Evolutionary conservation across 2,797 vertebrate genomes (phyloP).

Genomic region (Schizopygopsis pylzovi): DNA sequence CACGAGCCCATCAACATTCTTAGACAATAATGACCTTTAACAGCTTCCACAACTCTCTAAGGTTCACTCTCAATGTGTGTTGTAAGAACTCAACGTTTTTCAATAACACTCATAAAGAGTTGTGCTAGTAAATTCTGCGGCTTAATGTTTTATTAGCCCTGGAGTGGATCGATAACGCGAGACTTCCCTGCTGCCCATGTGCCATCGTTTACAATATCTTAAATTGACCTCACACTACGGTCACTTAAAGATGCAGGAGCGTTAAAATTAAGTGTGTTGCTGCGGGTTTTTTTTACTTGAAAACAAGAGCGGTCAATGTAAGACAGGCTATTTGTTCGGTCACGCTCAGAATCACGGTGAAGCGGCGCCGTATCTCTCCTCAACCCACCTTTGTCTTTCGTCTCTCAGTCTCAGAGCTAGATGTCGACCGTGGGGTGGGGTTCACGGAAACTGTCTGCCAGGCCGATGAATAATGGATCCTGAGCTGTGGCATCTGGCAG

Average conservation of each 20-base stretch:
- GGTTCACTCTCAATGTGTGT: constrained; percentile 14
- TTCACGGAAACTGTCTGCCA: constrained; percentile 38
- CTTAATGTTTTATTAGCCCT: constrained; percentile 25
- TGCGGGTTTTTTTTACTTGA: not conserved
- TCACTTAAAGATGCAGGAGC: not conserved
- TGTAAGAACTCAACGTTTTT: constrained; percentile 27
- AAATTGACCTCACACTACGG: not conserved
- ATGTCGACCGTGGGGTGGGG: constrained; percentile 6
- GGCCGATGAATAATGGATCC: constrained; percentile 50
- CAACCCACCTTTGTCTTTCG: constrained; percentile 31
- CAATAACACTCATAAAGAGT: constrained; percentile 33
- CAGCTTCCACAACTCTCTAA: constrained; percentile 33
- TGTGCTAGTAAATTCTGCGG: not conserved
- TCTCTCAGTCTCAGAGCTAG: constrained; percentile 35
- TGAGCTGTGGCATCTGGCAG: constrained; percentile 39
- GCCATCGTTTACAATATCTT: not conserved
- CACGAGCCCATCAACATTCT: constrained; percentile 41
- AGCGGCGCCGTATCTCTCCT: not conserved
- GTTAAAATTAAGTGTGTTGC: not conserved
- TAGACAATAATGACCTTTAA: constrained; percentile 53
- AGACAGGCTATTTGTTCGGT: constrained; percentile 5
- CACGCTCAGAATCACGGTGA: not conserved
- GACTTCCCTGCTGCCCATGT: not conserved
- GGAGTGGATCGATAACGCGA: not conserved
- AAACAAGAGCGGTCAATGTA: not conserved